Evolutionary conservation across 1,140 invertebrate genomes (phyloP).

Genomic region (Oscheius sp.): DNA sequence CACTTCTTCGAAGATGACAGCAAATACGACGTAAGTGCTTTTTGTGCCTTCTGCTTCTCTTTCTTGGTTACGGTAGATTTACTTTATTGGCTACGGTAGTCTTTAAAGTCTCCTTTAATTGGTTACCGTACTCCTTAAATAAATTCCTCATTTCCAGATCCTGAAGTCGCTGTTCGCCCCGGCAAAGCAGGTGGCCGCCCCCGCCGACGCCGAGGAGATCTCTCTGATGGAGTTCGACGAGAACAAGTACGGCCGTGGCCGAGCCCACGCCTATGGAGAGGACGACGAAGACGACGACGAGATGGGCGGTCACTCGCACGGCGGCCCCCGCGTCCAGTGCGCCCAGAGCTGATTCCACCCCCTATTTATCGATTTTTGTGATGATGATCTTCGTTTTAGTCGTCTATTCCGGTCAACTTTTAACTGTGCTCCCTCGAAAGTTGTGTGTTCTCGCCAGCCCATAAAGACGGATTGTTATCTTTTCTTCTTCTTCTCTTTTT

Average conservation of each 20-base stretch:
- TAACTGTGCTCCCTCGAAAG: too few species aligned
- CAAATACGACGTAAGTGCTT: slow-evolving; percentile 65
- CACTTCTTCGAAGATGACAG: slow-evolving; percentile 73
- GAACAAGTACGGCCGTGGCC: slow-evolving; percentile 57
- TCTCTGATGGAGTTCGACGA: slow-evolving; percentile 74
- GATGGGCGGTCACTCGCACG: slow-evolving; percentile 7
- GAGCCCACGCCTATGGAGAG: slow-evolving; percentile 66
- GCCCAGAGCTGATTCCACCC: neutral
- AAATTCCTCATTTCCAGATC: neutral
- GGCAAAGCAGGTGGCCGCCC: neutral
- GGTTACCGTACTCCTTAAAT: neutral
- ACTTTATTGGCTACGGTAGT: neutral
- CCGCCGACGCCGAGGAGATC: slow-evolving; percentile 75
- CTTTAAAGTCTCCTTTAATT: too few species aligned
- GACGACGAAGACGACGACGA: slow-evolving; percentile 6
- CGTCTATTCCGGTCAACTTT: too few species aligned
- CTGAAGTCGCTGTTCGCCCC: slow-evolving; percentile 4
- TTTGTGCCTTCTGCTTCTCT: neutral
- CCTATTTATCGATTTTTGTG: too few species aligned
- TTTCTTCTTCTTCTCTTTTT: too few species aligned
- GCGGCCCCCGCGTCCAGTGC: slow-evolving; percentile 28
- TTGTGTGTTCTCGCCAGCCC: too few species aligned
- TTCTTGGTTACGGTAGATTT: slow-evolving; percentile 68
- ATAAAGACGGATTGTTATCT: too few species aligned
- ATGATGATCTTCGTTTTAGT: too few species aligned